phyloP scores from a whole-genome alignment of 2,797 vertebrate genomes.

The Rhinichthys osculus region DNA sequence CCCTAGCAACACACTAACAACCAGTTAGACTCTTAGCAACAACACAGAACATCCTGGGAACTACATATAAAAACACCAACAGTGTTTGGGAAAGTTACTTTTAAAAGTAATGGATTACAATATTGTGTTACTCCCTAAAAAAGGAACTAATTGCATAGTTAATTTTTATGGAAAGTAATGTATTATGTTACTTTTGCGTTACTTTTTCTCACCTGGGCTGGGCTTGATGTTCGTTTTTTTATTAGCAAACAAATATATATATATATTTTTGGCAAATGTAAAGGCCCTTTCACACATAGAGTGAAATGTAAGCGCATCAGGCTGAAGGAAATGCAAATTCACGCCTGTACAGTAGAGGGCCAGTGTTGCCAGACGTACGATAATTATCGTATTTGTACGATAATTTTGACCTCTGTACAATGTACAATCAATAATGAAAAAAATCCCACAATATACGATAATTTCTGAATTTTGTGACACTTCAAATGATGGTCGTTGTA shows the following conservation, averaged over 20 bases:
- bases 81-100: neutral
- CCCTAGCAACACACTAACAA: neutral
- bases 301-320: neutral
- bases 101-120: neutral
- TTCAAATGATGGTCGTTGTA: too few relatives aligned
- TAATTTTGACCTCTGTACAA: too few relatives aligned
- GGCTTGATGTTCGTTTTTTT: neutral
- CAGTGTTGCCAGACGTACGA: too few relatives aligned
- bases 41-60: neutral
- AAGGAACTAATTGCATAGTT: too few relatives aligned
- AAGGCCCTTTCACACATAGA: neutral
- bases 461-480: too few relatives aligned
- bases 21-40: neutral
- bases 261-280: neutral
- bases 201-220: neutral
- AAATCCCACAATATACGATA: too few relatives aligned
- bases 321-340: neutral
- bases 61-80: neutral
- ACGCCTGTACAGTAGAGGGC: neutral
- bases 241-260: neutral
- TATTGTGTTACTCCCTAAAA: too few relatives aligned
- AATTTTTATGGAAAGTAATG: too few relatives aligned
- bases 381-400: too few relatives aligned
- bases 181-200: neutral
- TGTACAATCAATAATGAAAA: too few relatives aligned